Percentiles rank a stretch among this genome's conserved stretches.
phyloP scores from a whole-genome alignment of 2,888 invertebrate genomes.

The Noctua janthina region DNA sequence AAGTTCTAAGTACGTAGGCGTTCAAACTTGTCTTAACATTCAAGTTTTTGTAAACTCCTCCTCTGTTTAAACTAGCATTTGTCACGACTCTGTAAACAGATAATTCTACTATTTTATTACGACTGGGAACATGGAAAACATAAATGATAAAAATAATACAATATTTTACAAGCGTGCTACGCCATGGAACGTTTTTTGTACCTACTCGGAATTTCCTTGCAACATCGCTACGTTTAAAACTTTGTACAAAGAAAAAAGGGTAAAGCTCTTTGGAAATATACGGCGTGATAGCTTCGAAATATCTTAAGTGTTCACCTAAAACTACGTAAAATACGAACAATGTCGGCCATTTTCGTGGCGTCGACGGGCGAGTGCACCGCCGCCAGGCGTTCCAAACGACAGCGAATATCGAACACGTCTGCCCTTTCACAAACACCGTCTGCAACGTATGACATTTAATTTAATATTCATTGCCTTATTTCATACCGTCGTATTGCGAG shows the following conservation, averaged over 20 bases:
- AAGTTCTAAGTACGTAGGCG: constrained; percentile 48
- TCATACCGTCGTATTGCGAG: constrained; percentile 64
- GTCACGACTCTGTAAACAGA: constrained; percentile 53
- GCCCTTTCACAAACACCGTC: constrained; percentile 76
- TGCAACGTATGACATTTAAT: constrained; percentile 77
- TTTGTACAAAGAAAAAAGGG: constrained; percentile 33
- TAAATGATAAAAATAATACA: constrained; percentile 23
- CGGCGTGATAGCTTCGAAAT: constrained; percentile 23
- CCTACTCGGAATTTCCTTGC: constrained; percentile 20
- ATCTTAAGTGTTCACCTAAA: constrained; percentile 44
- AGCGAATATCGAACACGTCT: constrained; percentile 67
- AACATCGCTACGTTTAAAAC: constrained; percentile 24
- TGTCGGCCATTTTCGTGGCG: constrained; percentile 52
- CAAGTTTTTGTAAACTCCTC: constrained; percentile 43
- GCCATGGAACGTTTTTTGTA: constrained; percentile 36
- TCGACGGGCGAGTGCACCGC: constrained; percentile 59
- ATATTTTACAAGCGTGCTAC: constrained; percentile 41
- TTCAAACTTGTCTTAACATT: constrained; percentile 48
- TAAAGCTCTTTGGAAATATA: constrained; percentile 37
- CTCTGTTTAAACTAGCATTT: constrained; percentile 38
- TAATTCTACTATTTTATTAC: constrained; percentile 53
- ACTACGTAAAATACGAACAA: constrained; percentile 59
- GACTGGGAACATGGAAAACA: constrained; percentile 29
- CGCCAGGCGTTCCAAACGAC: constrained; percentile 65
- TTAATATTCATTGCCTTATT: constrained; percentile 75